Conservation (phyloP, 2,888 invertebrate genomes). For the Artemia sinica region DNA sequence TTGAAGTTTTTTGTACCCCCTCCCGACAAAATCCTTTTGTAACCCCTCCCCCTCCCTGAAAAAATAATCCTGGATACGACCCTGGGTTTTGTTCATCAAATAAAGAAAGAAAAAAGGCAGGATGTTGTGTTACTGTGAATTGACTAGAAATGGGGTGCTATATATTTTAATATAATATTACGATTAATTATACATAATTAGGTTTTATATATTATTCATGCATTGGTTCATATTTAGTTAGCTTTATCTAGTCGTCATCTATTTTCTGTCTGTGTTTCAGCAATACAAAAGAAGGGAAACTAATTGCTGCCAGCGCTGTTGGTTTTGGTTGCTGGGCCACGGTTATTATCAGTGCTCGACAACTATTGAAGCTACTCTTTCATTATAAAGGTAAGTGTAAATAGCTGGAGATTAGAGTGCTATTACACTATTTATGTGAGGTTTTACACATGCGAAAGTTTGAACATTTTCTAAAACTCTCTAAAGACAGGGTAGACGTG, state of each 20-base stretch:
- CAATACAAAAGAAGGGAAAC: constrained; percentile 48
- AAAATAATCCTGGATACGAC: no score
- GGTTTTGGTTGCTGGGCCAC: constrained; percentile 69
- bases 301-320: constrained; percentile 37
- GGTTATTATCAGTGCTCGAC: constrained; percentile 66
- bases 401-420: no score
- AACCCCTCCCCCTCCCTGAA: no score
- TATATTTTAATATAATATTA: background rate
- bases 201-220: background rate
- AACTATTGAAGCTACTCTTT: constrained; percentile 67
- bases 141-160: background rate
- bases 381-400: constrained; percentile 58
- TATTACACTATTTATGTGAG: no score
- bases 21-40: no score
- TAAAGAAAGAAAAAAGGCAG: background rate
- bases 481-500: no score
- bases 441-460: no score
- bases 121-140: background rate
- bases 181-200: no score
- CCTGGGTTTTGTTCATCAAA: background rate
- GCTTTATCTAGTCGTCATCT: background rate
- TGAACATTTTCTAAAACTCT: no score
- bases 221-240: background rate
- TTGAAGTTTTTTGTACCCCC: no score
- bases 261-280: constrained; percentile 33